phyloP scores from a whole-genome alignment of 2,113 vertebrate genomes.

The Noctilio leporinus region DNA sequence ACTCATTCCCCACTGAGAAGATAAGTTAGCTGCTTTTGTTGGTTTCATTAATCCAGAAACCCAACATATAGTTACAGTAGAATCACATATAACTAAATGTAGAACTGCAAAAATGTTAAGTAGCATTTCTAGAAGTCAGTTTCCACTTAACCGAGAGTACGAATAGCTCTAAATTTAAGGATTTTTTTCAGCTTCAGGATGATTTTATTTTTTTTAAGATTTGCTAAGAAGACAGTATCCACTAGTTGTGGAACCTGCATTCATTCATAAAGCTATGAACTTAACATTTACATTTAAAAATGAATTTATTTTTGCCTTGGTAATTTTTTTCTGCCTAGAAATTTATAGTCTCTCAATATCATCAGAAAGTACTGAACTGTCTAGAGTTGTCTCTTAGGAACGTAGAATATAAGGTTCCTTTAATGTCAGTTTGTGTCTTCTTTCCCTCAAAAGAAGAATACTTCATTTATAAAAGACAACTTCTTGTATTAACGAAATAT shows the following conservation, averaged over 20 bases:
- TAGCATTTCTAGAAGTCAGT: not conserved
- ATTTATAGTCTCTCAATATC: not conserved
- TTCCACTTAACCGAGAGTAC: not conserved
- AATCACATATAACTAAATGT: not conserved
- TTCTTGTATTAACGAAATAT: not conserved
- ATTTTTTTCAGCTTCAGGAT: not conserved
- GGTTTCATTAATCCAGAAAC: not conserved
- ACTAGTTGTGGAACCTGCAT: not conserved
- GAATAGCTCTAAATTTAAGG: not conserved
- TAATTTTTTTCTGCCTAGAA: not conserved
- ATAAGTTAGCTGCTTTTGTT: not conserved
- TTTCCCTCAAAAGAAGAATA: not conserved
- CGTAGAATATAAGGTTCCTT: not conserved
- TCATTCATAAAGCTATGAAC: not conserved
- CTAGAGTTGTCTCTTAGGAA: not conserved
- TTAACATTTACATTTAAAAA: not conserved
- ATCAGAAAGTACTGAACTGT: not conserved
- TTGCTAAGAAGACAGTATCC: not conserved
- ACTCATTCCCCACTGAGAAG: not conserved
- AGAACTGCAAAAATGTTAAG: not conserved
- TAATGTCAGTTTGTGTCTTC: not conserved
- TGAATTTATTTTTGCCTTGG: not conserved
- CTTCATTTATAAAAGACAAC: not conserved
- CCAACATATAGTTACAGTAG: not conserved
- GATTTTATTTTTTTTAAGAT: not conserved